Percentiles rank a stretch among this genome's conserved stretches.
These are phyloP conservation scores for Bombyx huttoni DNA, from an alignment of 2,888 invertebrate genomes.

Conservation along the genomic window DNA sequence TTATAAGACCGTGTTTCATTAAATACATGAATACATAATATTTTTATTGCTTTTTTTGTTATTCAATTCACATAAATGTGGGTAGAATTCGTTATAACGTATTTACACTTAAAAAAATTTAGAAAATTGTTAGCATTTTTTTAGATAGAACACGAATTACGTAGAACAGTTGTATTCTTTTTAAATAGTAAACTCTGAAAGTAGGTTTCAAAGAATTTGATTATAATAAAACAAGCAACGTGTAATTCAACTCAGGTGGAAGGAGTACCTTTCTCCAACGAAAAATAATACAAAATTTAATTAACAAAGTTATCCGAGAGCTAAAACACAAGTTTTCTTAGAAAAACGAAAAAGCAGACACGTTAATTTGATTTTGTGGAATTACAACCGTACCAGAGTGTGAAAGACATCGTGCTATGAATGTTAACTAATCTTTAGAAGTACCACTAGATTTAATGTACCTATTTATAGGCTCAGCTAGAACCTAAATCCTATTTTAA, in stretches of 20 bases:
- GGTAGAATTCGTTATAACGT: no score
- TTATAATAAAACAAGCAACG: conserved; percentile 11
- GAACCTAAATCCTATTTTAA: background rate
- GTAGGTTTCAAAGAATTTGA: background rate
- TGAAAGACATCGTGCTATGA: conserved; percentile 43
- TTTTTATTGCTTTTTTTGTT: no score
- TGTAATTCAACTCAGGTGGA: conserved; percentile 37
- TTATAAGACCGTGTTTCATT: no score
- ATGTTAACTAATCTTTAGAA: conserved; percentile 18
- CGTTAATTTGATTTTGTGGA: conserved; percentile 64
- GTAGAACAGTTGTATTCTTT: no score
- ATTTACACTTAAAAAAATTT: no score
- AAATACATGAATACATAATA: no score
- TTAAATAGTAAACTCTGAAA: background rate
- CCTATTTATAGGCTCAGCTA: background rate
- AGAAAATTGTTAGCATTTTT: no score
- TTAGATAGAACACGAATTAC: no score
- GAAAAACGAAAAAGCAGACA: conserved; percentile 64
- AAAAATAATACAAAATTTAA: conserved; percentile 63
- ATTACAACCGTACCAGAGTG: conserved; percentile 54
- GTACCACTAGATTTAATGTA: background rate
- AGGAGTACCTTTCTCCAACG: conserved; percentile 17
- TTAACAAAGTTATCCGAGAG: conserved; percentile 63
- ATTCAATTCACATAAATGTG: no score
- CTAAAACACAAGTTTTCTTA: conserved; percentile 66